Evolutionary conservation across 1,140 invertebrate species (phyloP), one percentile per base, ranked within the genome.

Genomic region (Drosophila repletoides): DNA sequence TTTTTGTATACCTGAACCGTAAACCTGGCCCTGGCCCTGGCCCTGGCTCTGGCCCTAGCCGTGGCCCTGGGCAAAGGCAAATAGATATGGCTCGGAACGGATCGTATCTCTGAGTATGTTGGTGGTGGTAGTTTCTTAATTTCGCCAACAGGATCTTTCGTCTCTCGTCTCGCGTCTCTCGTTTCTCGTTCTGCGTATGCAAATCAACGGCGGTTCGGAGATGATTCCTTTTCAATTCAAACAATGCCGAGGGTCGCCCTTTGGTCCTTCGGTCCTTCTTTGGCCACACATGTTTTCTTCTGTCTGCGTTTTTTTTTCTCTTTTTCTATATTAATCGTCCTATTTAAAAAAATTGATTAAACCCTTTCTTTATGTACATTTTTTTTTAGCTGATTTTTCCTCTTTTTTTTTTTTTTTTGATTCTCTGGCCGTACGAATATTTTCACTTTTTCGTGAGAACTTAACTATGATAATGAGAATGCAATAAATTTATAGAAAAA

Each of bases 361-460:
- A 84, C 84, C 84, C 71, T 84, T 83, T 72, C 59, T 43, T 59
- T 76, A 65, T 75, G 60, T 55, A 41, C 36, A 58, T 29, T 68
- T 87, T 88, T 86, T 81, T 69, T 77, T 61, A 40, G 28, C 38
- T 38, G 63, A 84, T 86, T 86, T 86, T 86, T 84, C 80, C 75
- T 73, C 80, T 64, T 86, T 84, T 67, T 86, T 83, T 86, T 67
- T 73, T 48, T 65, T 63, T 46, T 59, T 64, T 48, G 61, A 60
- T 79, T 66, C 67, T 84, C 66, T n/a, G n/a, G n/a, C 80, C 80
- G 80, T 79, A 79, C 66, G 59, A 45, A 66, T 69, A 76, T 68
- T 88, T 88, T 88, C 77, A 88, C 83, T 88, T 88, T 79, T 88
- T 38, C 83, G 77, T 88, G 83, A 83, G 83, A 88, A 88, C 65